Conservation (phyloP, 2,888 invertebrate genomes). For the Hypsopygia costalis region DNA sequence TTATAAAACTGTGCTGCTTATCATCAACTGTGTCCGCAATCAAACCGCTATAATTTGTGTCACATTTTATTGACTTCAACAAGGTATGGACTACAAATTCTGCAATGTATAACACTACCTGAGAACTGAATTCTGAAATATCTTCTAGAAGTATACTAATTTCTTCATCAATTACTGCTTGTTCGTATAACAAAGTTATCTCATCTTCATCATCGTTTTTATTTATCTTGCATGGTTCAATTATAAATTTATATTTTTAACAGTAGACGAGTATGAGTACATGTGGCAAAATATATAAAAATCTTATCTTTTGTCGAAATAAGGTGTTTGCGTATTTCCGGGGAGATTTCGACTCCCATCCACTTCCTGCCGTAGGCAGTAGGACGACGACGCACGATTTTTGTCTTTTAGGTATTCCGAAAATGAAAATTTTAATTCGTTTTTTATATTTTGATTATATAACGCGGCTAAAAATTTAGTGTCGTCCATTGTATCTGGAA, state of each 20-base stretch:
- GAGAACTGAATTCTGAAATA: constrained; percentile 10
- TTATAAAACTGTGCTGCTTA: constrained; percentile 12
- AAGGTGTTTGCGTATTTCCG: no score
- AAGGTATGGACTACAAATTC: constrained; percentile 18
- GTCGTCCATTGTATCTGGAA: no score
- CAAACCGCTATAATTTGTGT: constrained; percentile 14
- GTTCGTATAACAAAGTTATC: constrained; percentile 5
- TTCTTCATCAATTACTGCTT: constrained; percentile 12
- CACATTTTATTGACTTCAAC: constrained; percentile 16
- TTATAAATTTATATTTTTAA: constrained; percentile 10
- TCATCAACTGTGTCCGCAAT: background rate
- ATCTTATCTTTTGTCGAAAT: no score
- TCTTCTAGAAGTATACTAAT: constrained; percentile 3
- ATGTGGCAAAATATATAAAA: no score
- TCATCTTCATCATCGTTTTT: background rate
- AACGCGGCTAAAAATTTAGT: no score
- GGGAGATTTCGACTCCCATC: no score
- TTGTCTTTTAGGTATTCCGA: no score
- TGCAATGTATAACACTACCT: constrained; percentile 15
- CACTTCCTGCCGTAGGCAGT: no score
- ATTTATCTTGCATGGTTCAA: background rate
- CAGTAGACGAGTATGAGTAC: background rate
- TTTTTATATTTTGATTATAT: no score
- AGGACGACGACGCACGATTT: no score
- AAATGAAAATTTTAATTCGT: no score